Base-by-base conservation (phyloP, 2,113 vertebrate species). In the Macquaria australasica region DNA sequence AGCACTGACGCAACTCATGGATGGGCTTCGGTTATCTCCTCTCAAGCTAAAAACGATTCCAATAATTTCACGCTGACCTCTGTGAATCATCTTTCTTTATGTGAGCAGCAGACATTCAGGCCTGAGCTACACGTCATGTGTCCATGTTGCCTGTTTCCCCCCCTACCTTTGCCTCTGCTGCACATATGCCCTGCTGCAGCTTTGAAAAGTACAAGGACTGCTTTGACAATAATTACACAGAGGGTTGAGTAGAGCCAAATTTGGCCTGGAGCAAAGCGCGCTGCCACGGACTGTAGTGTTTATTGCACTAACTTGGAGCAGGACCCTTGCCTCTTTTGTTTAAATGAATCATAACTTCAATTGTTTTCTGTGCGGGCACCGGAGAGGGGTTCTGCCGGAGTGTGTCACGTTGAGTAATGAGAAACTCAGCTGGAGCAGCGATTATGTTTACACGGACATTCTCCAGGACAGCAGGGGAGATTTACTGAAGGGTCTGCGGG, bases 401-500 rank as follows among this genome's bases (percentile, higher is more conserved):
- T 53, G 60, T 81, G 91, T 91, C 89, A 83, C 11, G 14, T 20
- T 88, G 90, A 92, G 60, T 89, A 81, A 93, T 71, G 79, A 89
- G 75, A 67, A 92, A 69, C 70, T 93, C 83, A 93, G 89, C 89
- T 90, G 87, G 79, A 87, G 85, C 71, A 25, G 84, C n/a, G 9
- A 28, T 82, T 66, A 60, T 92, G 86, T 93, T 94, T 94, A 88
- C 72, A 68, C 81, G 84, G 91, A 84, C 86, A 16, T 87, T 92
- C 72, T 90, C 68, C 75, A 77, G 79, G 75, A 81, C 73, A 72
- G 78, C 66, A 34, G 62, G 59, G 55, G 76, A 82, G 80, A 69
- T 82, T 88, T 68, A 88, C 76, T 11, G 18, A 82, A 62, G 51
- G 72, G 67, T 59, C 64, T 63, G 63, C 53, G 48, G 45, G 45